A percentile compares a stretch with the other conserved stretches of the same genome.
phyloP scores from a whole-genome alignment of 2,797 vertebrate genomes.

The Darevskia nairensis region DNA sequence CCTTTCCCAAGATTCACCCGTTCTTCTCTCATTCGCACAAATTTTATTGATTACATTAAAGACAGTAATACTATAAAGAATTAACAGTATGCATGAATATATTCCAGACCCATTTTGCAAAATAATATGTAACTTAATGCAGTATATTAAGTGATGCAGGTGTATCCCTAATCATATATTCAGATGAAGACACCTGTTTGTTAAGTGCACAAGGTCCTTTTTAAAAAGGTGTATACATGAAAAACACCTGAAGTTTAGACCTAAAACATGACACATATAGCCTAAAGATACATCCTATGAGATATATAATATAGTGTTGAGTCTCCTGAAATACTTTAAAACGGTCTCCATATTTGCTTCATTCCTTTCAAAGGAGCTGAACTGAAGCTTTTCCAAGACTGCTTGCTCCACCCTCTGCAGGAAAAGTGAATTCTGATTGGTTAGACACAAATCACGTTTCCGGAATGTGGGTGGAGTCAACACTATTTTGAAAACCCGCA shows the following conservation, averaged over 20 bases:
- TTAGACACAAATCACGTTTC: neutral
- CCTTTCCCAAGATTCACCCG: too few relatives aligned
- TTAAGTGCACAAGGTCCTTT: neutral
- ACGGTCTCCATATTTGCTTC: neutral
- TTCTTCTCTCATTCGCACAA: too few relatives aligned
- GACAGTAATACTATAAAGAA: too few relatives aligned
- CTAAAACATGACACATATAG: neutral
- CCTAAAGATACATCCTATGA: neutral
- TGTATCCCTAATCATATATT: neutral
- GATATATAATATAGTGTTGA: too few relatives aligned
- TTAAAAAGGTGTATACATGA: neutral
- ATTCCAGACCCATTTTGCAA: too few relatives aligned
- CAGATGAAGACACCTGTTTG: neutral
- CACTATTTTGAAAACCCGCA: constrained; percentile 34
- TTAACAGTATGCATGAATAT: too few relatives aligned
- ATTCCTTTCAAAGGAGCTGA: neutral
- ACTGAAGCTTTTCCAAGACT: neutral
- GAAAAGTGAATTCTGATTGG: constrained; percentile 6
- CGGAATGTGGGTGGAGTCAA: constrained; percentile 29
- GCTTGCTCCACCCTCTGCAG: neutral
- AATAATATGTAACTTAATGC: too few relatives aligned
- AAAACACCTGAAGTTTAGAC: neutral
- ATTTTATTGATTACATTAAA: too few relatives aligned
- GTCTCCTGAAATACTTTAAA: neutral
- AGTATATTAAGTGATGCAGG: too few relatives aligned